phyloP scores from a whole-genome alignment of 2,888 invertebrate species.

The Julus scandinavius region DNA sequence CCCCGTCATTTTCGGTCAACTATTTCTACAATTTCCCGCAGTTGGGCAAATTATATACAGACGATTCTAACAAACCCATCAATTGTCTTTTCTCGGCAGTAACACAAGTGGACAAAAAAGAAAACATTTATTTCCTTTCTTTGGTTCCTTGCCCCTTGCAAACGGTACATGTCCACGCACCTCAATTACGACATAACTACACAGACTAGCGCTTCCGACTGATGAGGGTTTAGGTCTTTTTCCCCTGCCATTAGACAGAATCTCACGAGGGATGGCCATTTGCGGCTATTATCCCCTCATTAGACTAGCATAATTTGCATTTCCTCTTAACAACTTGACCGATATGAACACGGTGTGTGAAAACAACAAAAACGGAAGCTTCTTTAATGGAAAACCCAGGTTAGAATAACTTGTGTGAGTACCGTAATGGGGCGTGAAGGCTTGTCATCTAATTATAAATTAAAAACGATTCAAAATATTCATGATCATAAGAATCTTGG shows the following conservation, averaged over 20 bases:
- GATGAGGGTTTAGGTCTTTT: not conserved
- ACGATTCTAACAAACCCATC: constrained; percentile 14
- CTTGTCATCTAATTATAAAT: not conserved
- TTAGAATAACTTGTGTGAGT: not conserved
- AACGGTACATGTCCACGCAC: not conserved
- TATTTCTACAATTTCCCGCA: constrained; percentile 39
- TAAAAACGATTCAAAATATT: not conserved
- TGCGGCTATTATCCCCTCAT: not conserved
- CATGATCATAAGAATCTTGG: too few species aligned
- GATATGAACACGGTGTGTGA: not conserved
- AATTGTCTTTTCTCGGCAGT: constrained; percentile 18
- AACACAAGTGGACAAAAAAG: not conserved
- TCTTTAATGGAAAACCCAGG: not conserved
- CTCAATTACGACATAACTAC: constrained; percentile 42
- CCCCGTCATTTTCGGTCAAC: constrained; percentile 2
- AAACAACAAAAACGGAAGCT: not conserved
- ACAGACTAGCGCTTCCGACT: not conserved
- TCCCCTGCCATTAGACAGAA: not conserved
- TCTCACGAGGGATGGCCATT: not conserved
- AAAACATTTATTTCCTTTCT: constrained; percentile 29
- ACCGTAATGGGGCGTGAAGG: too few species aligned
- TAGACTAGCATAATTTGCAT: constrained; percentile 7
- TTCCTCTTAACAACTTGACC: not conserved
- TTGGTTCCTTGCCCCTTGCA: constrained; percentile 39
- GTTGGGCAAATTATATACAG: constrained; percentile 3